Base-by-base conservation (phyloP, 53 echinoderm and acorn worm species). In the Holothuria scabra region DNA sequence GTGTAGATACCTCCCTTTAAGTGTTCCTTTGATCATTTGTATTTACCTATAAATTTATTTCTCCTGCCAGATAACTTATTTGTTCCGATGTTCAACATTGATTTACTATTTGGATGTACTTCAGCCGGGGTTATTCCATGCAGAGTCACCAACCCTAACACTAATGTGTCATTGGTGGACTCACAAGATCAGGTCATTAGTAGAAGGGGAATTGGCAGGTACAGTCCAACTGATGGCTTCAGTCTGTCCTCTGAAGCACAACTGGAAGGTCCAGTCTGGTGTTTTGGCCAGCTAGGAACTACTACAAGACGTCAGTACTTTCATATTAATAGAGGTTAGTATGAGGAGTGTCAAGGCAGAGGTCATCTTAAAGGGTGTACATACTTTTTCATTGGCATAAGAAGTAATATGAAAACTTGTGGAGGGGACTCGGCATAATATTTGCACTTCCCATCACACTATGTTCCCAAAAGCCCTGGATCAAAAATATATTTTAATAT, bases 91-190 rank as follows among this genome's bases (percentile, higher is more conserved):
- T 46, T 24, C 72, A 72, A 72, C 5, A 52, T 18, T 52, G 24
- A 32, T 41, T 22, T 69, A 38, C 23, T 72, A 24, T 72, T 72
- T 21, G 46, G 46, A 44, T 72, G 72, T 44, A 46, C 46, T 14
- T 72, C 71, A 85, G 66, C 86, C 5, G 88, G 86, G 12, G 84
- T 82, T 33, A 76, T 92, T 9, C 92, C 92, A n/a, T 92, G 92
- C 76, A 86, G 92, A 44, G 79, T 89, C 4, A 92, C 83, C 3
- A 86, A 92, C 67, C 92, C 92, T 19, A 41, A 59, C 18, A 64
- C 72, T 26, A 48, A 41, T 20, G 84, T 88, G 38, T 41, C 66
- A 18, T 46, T 83, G 52, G 46, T 72, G 72, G 72, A 72, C 19
- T 22, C 41, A 8, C 44, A 72, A 72, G 22, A 72, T 48, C 12